Evolutionary conservation across 2,797 vertebrate genomes (phyloP).

Genomic region (Onychomys torridus): DNA sequence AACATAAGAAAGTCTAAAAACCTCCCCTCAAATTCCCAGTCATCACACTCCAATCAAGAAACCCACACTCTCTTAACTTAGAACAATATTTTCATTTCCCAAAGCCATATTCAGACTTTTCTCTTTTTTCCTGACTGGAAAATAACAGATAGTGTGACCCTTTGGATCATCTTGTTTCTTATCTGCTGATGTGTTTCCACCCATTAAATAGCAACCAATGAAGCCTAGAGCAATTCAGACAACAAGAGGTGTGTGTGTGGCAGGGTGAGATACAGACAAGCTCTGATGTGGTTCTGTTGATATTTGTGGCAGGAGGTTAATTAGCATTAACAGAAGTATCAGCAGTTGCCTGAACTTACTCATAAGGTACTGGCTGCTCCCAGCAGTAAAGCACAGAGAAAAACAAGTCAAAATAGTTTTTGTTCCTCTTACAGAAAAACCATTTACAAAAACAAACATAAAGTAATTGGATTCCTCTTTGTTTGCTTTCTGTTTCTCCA

Average conservation of each 20-base stretch:
- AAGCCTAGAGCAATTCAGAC: conserved; percentile 6
- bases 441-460: conserved; percentile 86
- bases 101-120: conserved; percentile 30
- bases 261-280: conserved; percentile 62
- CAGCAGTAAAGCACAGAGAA: conserved; percentile 70
- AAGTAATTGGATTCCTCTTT: conserved; percentile 86
- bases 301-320: conserved; percentile 83
- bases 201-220: conserved; percentile 64
- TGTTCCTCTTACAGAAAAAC: conserved; percentile 80
- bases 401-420: conserved; percentile 82
- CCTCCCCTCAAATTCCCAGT: background rate
- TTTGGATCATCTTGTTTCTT: conserved; percentile 46
- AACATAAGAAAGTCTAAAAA: conserved; percentile 33
- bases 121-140: conserved; percentile 27
- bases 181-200: conserved; percentile 31
- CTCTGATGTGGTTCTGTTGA: conserved; percentile 72
- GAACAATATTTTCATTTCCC: conserved; percentile 63
- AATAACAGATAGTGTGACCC: conserved; percentile 42
- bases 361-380: conserved; percentile 74
- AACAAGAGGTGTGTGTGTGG: background rate
- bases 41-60: background rate
- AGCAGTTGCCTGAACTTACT: conserved; percentile 71
- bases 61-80: conserved; percentile 16
- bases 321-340: conserved; percentile 84
- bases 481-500: conserved; percentile 83